A percentile compares a stretch with the other conserved stretches of the same genome.
phyloP scores from a whole-genome alignment of 1,140 invertebrate species.

The Heliothis virescens region DNA sequence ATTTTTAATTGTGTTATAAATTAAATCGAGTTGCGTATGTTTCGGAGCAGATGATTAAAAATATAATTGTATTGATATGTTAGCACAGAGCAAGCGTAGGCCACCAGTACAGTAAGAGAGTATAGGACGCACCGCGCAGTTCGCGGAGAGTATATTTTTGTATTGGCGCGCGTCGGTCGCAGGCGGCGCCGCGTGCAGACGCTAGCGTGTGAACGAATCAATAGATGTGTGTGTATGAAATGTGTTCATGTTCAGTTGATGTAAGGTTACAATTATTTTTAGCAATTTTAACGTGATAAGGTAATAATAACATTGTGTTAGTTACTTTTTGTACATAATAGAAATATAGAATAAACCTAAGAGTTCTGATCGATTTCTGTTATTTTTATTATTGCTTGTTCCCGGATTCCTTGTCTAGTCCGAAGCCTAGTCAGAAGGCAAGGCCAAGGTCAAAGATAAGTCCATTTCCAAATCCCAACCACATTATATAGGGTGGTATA shows the following conservation, averaged over 20 bases:
- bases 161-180: constrained; percentile 1
- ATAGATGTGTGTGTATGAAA: constrained; percentile 28
- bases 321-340: constrained; percentile 46
- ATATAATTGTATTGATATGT: background rate
- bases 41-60: background rate
- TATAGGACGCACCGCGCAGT: too few relatives aligned
- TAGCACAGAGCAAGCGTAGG: background rate
- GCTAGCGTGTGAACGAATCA: background rate
- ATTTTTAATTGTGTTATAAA: background rate
- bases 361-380: constrained; percentile 1
- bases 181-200: background rate
- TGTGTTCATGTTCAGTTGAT: constrained; percentile 31
- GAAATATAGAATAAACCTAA: constrained; percentile 40
- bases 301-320: constrained; percentile 38
- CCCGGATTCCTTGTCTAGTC: background rate
- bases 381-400: background rate
- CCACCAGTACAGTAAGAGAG: too few relatives aligned
- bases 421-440: background rate
- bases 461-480: too few relatives aligned
- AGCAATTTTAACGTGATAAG: constrained; percentile 20
- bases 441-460: too few relatives aligned
- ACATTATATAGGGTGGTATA: too few relatives aligned
- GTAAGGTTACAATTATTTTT: constrained; percentile 18
- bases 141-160: constrained; percentile 20
- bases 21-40: background rate